Evolutionary conservation across 2,888 invertebrate genomes (phyloP), one percentile per base, ranked within the genome.

Genomic region (Parelbella ahira): DNA sequence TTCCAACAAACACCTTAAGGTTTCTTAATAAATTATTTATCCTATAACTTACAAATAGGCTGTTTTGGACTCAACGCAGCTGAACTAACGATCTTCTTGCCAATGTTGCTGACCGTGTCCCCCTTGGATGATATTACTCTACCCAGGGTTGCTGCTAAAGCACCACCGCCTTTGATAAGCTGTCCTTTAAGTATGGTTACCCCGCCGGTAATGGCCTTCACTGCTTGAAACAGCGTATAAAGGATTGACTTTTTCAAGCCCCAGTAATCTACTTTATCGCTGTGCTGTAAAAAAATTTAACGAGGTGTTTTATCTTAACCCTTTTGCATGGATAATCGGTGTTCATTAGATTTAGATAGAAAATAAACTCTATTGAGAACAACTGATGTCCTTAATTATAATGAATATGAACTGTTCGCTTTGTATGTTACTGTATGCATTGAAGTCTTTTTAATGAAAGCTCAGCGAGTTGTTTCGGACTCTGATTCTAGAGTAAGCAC

Each of bases 121-220:
- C 96, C 96, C 58, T 94, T 93, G 9, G 90, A 90, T 6, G 91
- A 90, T 44, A 95, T 92, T 30, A 94, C 86, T 61, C 88, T 80
- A 33, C 88, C 88, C 1, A 87, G 51, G 2, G 80, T 83, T 0
- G 82, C 60, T 0, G 89, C 88, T 12, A 89, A 58, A 0, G 86
- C 74, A 5, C 96, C 95, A 37, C 95, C 92, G 24, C 95, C 95
- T 79, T 95, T 95, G 56, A 96, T 93, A 13, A 96, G 83, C 70
- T 95, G 94, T 0, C 96, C 96, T 63, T 95, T 95, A n/a, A 95
- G 89, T 12, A 95, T 95, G 1, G 96, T 92, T 4, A 95, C 93
- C 30, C 95, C 95, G 4, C 96, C 96, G 4, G 95, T 94, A 49
- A 96, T 94, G 6, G 96, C 95, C 66, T 96, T 96, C 0, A 95